A percentile compares a stretch with the other conserved stretches of the same genome.
These are phyloP conservation scores for Drosophila kepulauana DNA, from an alignment of 1,140 invertebrate genomes.

Conservation along the genomic window DNA sequence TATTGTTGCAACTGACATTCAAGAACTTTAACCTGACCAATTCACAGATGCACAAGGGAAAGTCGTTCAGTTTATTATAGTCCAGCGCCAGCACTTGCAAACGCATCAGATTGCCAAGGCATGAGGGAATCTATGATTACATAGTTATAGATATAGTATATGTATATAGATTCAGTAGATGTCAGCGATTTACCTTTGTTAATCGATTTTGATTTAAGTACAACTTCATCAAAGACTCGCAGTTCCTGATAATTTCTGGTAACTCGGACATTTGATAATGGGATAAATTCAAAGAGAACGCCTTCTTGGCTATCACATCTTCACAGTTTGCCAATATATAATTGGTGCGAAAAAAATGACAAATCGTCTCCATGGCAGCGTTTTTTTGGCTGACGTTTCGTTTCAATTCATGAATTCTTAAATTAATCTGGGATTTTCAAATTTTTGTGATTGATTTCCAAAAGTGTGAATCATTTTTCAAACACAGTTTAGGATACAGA, in stretches of 20 bases:
- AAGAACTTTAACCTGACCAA: conserved; percentile 90
- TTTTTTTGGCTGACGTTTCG: not conserved
- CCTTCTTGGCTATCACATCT: conserved; percentile 86
- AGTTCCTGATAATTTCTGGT: conserved; percentile 86
- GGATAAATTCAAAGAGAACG: conserved; percentile 86
- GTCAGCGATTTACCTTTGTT: conserved; percentile 70
- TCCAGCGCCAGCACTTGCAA: conserved; percentile 86
- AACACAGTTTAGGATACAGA: conserved; percentile 21
- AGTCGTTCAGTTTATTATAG: conserved; percentile 89
- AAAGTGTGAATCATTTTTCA: conserved; percentile 35
- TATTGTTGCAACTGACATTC: conserved; percentile 93
- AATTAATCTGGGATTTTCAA: conserved; percentile 10
- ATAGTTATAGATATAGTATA: not conserved
- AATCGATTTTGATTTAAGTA: conserved; percentile 88
- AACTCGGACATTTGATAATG: conserved; percentile 87
- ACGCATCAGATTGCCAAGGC: conserved; percentile 73
- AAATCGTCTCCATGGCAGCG: conserved; percentile 79
- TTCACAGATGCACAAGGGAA: conserved; percentile 87
- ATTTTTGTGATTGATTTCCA: conserved; percentile 34
- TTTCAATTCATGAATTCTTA: not conserved
- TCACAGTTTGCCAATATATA: conserved; percentile 88
- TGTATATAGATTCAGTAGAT: not conserved
- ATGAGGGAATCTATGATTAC: conserved; percentile 67
- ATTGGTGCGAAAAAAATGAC: conserved; percentile 88
- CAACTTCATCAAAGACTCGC: conserved; percentile 86